These are phyloP conservation scores for Rhingia campestris DNA, from an alignment of 2,888 invertebrate species.

Conservation along the genomic window DNA sequence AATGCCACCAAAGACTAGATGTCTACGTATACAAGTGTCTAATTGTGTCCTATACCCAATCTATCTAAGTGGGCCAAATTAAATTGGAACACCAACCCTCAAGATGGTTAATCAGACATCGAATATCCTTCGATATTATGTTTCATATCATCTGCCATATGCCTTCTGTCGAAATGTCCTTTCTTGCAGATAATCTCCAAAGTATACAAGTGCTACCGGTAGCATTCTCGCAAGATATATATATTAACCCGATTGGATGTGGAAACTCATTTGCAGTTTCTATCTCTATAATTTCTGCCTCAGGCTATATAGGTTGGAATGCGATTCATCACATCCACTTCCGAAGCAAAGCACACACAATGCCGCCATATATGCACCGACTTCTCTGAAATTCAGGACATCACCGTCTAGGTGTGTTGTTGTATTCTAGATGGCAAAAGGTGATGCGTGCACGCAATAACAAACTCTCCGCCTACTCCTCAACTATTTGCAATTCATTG, in stretches of 20 bases:
- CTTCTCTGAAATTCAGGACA: constrained; percentile 23
- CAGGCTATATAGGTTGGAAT: constrained; percentile 42
- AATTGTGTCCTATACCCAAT: background rate
- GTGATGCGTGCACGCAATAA: constrained; percentile 42
- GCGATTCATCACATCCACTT: constrained; percentile 5
- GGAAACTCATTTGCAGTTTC: constrained; percentile 43
- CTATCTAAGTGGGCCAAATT: background rate
- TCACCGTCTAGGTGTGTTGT: background rate
- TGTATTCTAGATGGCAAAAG: background rate
- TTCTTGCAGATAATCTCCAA: background rate
- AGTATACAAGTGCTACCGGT: background rate
- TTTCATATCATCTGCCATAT: too few species aligned
- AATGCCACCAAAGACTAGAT: too few species aligned
- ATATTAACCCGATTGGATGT: constrained; percentile 38
- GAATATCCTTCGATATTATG: background rate
- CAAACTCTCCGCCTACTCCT: constrained; percentile 26
- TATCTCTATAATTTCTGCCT: constrained; percentile 25
- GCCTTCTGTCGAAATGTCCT: background rate
- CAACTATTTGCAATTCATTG: constrained; percentile 40
- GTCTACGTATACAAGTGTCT: too few species aligned
- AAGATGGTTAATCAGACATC: background rate
- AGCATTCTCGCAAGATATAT: constrained; percentile 7
- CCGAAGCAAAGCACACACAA: background rate
- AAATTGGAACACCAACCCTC: background rate
- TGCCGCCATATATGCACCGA: background rate